Percentiles rank a stretch among this genome's conserved stretches.
Conservation (phyloP, 2,888 invertebrate genomes). For the Nineta flava region DNA sequence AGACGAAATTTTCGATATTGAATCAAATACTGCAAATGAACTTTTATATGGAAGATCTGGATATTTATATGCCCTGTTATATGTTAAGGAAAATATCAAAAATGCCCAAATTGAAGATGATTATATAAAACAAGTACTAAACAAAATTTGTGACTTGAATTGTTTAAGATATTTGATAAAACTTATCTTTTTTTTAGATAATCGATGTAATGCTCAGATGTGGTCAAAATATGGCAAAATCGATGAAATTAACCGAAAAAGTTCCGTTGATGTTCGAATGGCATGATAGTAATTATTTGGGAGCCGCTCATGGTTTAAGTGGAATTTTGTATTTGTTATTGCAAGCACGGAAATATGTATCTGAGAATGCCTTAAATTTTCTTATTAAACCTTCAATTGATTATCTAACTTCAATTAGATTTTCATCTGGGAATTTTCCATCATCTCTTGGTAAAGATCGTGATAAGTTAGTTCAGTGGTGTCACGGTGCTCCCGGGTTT, state of each 20-base stretch:
- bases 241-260: conserved; percentile 15
- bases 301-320: conserved; percentile 78
- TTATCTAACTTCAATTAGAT: conserved; percentile 40
- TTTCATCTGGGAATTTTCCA: conserved; percentile 54
- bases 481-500: conserved; percentile 86
- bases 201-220: conserved; percentile 40
- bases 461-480: conserved; percentile 81
- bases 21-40: conserved; percentile 53
- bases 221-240: conserved; percentile 40
- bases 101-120: conserved; percentile 39
- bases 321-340: conserved; percentile 74
- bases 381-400: conserved; percentile 48
- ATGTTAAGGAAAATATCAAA: conserved; percentile 49
- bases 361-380: conserved; percentile 35
- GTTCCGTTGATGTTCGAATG: conserved; percentile 69
- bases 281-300: conserved; percentile 75
- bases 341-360: conserved; percentile 46
- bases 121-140: conserved; percentile 39
- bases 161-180: background rate
- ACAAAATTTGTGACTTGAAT: background rate
- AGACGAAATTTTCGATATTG: conserved; percentile 34
- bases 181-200: conserved; percentile 33
- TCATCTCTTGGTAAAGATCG: conserved; percentile 53
- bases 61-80: conserved; percentile 62
- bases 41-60: conserved; percentile 73